phyloP scores from a whole-genome alignment of 2,113 vertebrate genomes.

The Aegotheles bennettii region DNA sequence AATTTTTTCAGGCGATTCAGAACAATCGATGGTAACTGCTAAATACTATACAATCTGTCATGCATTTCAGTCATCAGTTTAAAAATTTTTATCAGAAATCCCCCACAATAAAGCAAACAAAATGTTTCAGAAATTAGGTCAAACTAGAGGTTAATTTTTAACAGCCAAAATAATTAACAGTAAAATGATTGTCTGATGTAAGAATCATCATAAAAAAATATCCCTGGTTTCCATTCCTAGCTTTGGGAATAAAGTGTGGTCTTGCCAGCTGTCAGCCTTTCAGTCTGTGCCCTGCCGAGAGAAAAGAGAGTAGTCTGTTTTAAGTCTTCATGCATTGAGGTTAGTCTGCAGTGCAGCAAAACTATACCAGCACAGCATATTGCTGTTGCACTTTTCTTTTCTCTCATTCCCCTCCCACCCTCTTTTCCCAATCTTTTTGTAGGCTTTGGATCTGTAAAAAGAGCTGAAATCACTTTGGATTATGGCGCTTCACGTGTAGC shows the following conservation, averaged over 20 bases:
- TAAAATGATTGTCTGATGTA: background rate
- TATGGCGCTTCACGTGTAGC: rapidly evolving
- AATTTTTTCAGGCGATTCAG: background rate
- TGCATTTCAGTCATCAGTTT: background rate
- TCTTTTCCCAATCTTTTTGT: background rate
- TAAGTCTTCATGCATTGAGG: background rate
- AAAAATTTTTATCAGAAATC: background rate
- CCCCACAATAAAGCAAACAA: background rate
- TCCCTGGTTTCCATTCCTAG: background rate
- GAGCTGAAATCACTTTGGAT: background rate
- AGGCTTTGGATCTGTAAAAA: background rate
- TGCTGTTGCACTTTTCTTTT: background rate
- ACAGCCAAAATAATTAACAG: background rate
- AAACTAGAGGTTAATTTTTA: background rate
- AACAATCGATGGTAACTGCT: background rate
- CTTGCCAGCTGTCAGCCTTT: background rate
- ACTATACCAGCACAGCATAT: background rate
- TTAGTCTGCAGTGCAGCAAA: background rate
- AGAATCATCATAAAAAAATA: background rate
- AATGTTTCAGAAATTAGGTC: background rate
- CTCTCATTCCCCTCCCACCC: background rate
- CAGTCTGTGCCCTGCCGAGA: background rate
- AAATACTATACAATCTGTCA: background rate
- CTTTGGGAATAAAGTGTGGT: background rate
- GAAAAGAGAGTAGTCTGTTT: background rate